phyloP scores from a whole-genome alignment of 2,888 invertebrate genomes.

The Eurois occulta region DNA sequence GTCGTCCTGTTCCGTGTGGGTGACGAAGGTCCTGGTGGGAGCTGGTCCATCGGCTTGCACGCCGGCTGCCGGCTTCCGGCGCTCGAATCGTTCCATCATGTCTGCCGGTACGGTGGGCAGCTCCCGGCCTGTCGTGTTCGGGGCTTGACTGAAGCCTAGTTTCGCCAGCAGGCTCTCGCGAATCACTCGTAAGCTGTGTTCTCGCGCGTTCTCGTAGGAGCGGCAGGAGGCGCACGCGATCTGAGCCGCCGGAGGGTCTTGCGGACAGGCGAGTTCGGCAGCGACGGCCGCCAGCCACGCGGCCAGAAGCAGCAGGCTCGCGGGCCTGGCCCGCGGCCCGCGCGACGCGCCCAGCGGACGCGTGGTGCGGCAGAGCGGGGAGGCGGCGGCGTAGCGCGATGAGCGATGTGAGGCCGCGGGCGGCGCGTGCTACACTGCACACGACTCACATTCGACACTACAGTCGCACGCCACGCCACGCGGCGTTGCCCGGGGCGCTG shows the following conservation, averaged over 20 bases:
- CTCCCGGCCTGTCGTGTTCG: slow-evolving; percentile 91
- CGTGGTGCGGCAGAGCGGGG: slow-evolving; percentile 90
- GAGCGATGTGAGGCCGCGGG: slow-evolving; percentile 88
- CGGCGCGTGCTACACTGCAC: slow-evolving; percentile 89
- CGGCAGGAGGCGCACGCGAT: slow-evolving; percentile 90
- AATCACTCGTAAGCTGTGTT: slow-evolving; percentile 91
- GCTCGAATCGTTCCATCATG: slow-evolving; percentile 88
- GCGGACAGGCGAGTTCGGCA: slow-evolving; percentile 85
- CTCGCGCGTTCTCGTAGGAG: slow-evolving; percentile 90
- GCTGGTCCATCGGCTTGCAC: slow-evolving; percentile 91
- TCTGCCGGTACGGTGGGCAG: slow-evolving; percentile 91
- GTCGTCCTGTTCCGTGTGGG: slow-evolving; percentile 92
- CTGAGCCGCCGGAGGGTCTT: slow-evolving; percentile 79
- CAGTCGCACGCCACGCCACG: slow-evolving; percentile 67
- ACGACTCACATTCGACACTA: slow-evolving; percentile 78
- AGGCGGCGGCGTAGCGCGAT: slow-evolving; percentile 88
- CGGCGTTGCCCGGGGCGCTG: slow-evolving; percentile 69
- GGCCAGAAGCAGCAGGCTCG: slow-evolving; percentile 90
- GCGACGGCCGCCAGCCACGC: slow-evolving; percentile 87
- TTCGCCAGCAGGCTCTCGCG: slow-evolving; percentile 92
- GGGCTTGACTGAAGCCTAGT: slow-evolving; percentile 91
- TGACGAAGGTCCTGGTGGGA: slow-evolving; percentile 88
- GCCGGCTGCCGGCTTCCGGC: slow-evolving; percentile 89
- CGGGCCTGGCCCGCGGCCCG: slow-evolving; percentile 91
- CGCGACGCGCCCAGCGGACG: slow-evolving; percentile 90